Evolutionary conservation across 2,888 invertebrate genomes (phyloP).

Genomic region (Blastobasis lacticolella): DNA sequence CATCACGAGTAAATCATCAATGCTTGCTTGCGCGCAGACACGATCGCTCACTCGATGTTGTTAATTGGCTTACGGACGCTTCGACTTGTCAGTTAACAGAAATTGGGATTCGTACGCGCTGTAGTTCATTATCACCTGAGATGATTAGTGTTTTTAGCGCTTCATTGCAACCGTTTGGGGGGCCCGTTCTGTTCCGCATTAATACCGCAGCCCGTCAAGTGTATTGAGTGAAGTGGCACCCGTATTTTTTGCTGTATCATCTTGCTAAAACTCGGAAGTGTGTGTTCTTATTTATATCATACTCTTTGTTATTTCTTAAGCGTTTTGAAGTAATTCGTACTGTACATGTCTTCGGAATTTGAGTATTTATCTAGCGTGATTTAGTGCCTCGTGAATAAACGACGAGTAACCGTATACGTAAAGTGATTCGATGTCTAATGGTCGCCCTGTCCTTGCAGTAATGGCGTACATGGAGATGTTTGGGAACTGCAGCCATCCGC

Average conservation of each 20-base stretch:
- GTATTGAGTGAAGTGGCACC: conserved; percentile 5
- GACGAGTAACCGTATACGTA: background rate
- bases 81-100: conserved; percentile 37
- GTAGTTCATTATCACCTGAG: conserved; percentile 48
- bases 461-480: conserved; percentile 98
- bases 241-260: background rate
- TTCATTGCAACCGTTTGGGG: conserved; percentile 43
- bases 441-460: conserved; percentile 71
- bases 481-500: conserved; percentile 88
- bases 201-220: conserved; percentile 20
- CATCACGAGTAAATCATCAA: conserved; percentile 4
- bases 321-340: background rate
- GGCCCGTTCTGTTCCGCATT: conserved; percentile 41
- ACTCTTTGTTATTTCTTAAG: background rate
- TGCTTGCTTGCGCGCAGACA: conserved; percentile 19
- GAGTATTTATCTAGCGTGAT: background rate
- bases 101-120: conserved; percentile 32
- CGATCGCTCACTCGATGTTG: conserved; percentile 11
- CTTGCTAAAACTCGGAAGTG: background rate
- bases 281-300: no score
- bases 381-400: background rate
- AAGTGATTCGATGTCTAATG: background rate
- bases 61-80: conserved; percentile 37
- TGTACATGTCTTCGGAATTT: background rate
- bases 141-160: conserved; percentile 53